Conservation (phyloP, 2,113 vertebrate species). For the Accipiter virgatus region DNA sequence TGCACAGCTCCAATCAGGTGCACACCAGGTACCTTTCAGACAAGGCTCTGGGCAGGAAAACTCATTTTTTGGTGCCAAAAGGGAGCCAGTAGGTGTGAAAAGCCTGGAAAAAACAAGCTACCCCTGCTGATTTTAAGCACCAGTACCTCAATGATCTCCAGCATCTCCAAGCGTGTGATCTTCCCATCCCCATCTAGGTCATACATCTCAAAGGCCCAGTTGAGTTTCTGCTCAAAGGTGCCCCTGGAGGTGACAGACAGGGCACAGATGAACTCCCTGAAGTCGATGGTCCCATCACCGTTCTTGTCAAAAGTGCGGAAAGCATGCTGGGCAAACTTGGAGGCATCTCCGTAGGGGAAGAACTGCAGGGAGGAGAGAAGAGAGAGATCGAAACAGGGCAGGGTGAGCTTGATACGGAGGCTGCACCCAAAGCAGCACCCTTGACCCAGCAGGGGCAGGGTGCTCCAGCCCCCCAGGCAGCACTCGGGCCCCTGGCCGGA, state of each 20-base stretch:
- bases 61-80: background rate
- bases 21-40: background rate
- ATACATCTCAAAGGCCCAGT: slow-evolving; percentile 99
- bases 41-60: background rate
- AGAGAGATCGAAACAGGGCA: fast-evolving
- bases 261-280: slow-evolving; percentile 98
- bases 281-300: slow-evolving; percentile 95
- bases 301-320: slow-evolving; percentile 99
- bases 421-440: background rate
- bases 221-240: slow-evolving; percentile 97
- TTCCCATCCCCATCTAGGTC: slow-evolving; percentile 95
- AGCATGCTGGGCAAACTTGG: slow-evolving; percentile 97
- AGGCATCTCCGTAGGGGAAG: slow-evolving; percentile 95
- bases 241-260: slow-evolving; percentile 95
- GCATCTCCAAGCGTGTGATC: slow-evolving; percentile 96
- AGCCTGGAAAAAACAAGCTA: background rate
- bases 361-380: slow-evolving; percentile 74
- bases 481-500: fast-evolving
- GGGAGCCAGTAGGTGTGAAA: background rate
- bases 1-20: background rate
- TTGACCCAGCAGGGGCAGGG: background rate
- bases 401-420: fast-evolving
- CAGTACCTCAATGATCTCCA: slow-evolving; percentile 89
- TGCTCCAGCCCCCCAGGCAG: background rate
- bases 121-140: background rate